phyloP scores from a whole-genome alignment of 2,888 invertebrate species.

The Poecilobothrus nobilitatus region DNA sequence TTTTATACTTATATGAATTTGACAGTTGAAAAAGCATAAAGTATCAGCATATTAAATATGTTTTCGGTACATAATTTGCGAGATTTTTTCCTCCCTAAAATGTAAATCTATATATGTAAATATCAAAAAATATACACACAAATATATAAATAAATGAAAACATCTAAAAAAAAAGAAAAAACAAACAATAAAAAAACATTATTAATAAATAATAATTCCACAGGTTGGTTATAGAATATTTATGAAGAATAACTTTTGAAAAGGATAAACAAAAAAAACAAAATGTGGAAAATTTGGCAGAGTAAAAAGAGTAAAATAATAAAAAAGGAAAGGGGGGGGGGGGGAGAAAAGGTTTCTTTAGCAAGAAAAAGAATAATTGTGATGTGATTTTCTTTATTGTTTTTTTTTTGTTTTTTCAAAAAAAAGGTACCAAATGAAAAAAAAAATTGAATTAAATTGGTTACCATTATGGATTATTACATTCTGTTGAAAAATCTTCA shows the following conservation, averaged over 20 bases:
- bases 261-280: too few species aligned
- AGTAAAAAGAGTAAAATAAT: too few species aligned
- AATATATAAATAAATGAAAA: too few species aligned
- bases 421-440: not conserved
- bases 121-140: too few species aligned
- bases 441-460: not conserved
- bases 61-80: not conserved
- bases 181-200: too few species aligned
- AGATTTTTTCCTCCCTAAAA: not conserved
- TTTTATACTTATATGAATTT: not conserved
- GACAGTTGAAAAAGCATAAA: not conserved
- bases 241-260: not conserved
- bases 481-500: not conserved
- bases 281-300: too few species aligned
- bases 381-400: not conserved
- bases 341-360: too few species aligned
- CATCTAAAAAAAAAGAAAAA: too few species aligned
- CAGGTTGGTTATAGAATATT: slow-evolving; percentile 1
- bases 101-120: too few species aligned
- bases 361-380: not conserved
- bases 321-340: too few species aligned
- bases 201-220: not conserved
- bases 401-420: too few species aligned
- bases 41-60: not conserved
- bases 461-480: not conserved